Evolutionary conservation across 2,888 invertebrate genomes (phyloP).

Genomic region (Lepidocyrtoides sp.): DNA sequence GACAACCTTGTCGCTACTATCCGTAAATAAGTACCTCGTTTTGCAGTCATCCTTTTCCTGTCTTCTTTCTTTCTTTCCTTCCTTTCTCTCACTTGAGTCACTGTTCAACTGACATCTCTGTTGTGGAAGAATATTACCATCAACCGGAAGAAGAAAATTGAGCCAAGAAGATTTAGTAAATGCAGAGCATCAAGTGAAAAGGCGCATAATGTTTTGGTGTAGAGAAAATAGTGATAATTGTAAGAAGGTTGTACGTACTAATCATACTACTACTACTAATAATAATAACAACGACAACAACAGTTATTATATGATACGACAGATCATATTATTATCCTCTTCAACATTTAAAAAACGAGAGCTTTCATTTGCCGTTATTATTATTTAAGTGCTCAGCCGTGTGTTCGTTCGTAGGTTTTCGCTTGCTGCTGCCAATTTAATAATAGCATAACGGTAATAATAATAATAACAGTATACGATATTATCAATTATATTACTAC

Average conservation of each 20-base stretch:
- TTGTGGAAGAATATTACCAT: background rate
- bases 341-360: background rate
- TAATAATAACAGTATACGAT: no score
- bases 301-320: background rate
- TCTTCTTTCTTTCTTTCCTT: no score
- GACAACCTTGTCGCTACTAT: background rate
- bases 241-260: background rate
- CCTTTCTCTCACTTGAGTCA: background rate
- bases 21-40: background rate
- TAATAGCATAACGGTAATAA: background rate
- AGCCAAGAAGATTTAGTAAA: slow-evolving; percentile 16
- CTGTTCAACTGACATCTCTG: background rate
- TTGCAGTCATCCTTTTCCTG: background rate
- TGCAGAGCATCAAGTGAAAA: slow-evolving; percentile 31
- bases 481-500: background rate
- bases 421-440: slow-evolving; percentile 1
- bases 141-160: slow-evolving; percentile 40
- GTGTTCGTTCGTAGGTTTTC: background rate
- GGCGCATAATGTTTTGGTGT: slow-evolving; percentile 26
- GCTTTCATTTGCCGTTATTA: background rate
- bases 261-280: background rate
- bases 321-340: background rate
- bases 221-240: background rate
- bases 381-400: slow-evolving; percentile 13
- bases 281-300: background rate